Evolutionary conservation across 2,113 vertebrate genomes (phyloP).

Genomic region (Dasyprocta punctata): DNA sequence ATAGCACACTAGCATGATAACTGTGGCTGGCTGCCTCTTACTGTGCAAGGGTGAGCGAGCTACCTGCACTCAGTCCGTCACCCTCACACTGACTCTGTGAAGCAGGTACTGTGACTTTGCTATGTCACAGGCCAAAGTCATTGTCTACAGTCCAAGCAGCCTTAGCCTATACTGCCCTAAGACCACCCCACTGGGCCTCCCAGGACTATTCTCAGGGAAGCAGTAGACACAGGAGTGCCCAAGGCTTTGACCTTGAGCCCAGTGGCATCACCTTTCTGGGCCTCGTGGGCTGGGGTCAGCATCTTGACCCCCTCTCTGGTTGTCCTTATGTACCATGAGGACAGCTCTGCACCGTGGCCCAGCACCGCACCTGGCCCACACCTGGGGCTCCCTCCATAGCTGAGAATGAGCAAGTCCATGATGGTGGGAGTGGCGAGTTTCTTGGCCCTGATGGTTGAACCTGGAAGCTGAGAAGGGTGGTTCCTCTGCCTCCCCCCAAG

Average conservation of each 20-base stretch:
- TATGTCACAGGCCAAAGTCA: background rate
- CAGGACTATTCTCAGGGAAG: background rate
- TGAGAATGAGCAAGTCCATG: background rate
- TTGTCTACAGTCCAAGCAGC: background rate
- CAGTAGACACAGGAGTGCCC: background rate
- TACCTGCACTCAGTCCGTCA: too few relatives aligned
- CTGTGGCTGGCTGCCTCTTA: fast-evolving
- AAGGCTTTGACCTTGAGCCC: background rate
- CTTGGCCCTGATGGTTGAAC: background rate
- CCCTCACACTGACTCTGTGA: background rate
- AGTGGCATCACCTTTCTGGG: background rate
- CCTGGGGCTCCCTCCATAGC: background rate
- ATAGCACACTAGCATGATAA: background rate
- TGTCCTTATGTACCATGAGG: fast-evolving
- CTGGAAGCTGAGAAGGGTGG: background rate
- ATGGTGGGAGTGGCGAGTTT: fast-evolving
- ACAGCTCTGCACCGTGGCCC: background rate
- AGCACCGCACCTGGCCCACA: background rate
- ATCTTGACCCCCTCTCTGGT: background rate
- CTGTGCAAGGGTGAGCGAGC: background rate
- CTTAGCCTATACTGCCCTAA: background rate
- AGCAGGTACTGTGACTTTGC: background rate
- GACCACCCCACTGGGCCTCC: too few relatives aligned
- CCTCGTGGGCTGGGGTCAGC: background rate
- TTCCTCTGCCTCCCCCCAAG: background rate